Evolutionary conservation across 2,888 invertebrate species (phyloP).

Genomic region (Coelopa pilipes): DNA sequence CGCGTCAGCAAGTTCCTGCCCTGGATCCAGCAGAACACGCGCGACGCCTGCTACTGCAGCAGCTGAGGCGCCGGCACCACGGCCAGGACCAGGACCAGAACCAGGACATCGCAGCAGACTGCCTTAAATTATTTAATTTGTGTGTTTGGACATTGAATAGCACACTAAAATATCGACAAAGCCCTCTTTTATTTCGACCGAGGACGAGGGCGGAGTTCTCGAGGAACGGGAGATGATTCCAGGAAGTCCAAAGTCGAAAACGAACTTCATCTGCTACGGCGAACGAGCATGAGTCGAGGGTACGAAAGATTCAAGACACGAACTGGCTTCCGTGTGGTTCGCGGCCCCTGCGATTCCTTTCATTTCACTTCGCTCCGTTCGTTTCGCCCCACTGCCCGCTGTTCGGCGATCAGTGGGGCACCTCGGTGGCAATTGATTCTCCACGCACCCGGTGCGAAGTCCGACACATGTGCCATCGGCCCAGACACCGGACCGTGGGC

Average conservation of each 20-base stretch:
- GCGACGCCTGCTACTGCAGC: slow-evolving; percentile 59
- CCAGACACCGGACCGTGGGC: too few species aligned
- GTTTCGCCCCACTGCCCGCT: too few species aligned
- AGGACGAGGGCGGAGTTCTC: background rate
- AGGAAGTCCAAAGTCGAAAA: background rate
- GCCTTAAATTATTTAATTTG: slow-evolving; percentile 13
- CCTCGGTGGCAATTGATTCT: too few species aligned
- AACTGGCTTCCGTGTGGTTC: too few species aligned
- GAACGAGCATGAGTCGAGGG: too few species aligned
- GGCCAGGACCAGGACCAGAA: background rate
- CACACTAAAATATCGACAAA: background rate
- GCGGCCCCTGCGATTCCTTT: too few species aligned
- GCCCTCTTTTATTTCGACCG: too few species aligned
- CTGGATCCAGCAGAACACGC: slow-evolving; percentile 59
- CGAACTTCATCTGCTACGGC: background rate
- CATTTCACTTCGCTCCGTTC: too few species aligned
- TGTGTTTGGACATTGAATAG: background rate
- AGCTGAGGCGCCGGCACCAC: background rate
- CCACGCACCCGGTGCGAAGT: too few species aligned
- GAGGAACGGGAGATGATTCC: background rate
- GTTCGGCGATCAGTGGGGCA: too few species aligned
- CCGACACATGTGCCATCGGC: too few species aligned
- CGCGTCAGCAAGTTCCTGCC: slow-evolving; percentile 60
- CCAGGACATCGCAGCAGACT: background rate
- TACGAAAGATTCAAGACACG: too few species aligned